Evolutionary conservation across 2,113 vertebrate genomes (phyloP), one percentile per base, ranked within the genome.

Genomic region (Calyptommatus sinebrachiatus): DNA sequence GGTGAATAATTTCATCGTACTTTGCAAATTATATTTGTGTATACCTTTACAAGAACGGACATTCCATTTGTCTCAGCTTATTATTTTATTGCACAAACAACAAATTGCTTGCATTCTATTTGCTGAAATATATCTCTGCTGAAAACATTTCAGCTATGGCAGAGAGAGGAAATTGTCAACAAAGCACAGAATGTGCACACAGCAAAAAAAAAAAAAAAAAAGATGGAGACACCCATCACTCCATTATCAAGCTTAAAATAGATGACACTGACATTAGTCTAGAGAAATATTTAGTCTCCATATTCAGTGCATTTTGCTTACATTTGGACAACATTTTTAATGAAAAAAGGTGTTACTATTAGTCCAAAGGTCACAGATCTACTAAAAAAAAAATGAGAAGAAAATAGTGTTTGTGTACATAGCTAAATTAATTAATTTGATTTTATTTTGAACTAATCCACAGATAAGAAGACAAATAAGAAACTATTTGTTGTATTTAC

Each of bases 61-160:
- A 77, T 71, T 28, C 11, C 46, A 68, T 76, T 71, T 77, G 67
- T 77, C 29, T 63, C 26, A 48, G 28, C 41, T 75, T 63, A 53
- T 41, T 70, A 18, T 18, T 29, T 57, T 76, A 21, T 70, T 78
- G 24, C 2, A n/a, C 80, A 86, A 1, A 1, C 71, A 76, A n/a
- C 74, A 75, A 76, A 75, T 75, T 86, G 20, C 8, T 0, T 24
- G 26, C n/a, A 73, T 79, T 62, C 79, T 48, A 4, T 26, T 82
- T 78, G 41, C 77, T 85, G 77, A 79, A 77, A 80, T 68, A 68
- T 88, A 83, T 28, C 57, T 84, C 16, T 86, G 80, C 76, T 53
- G 53, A 9, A 67, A 45, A 71, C 21, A 5, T 76, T 75, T 53
- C 11, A 45, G 11, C 24, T 12, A 5, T 28, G 70, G 63, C 45